These are phyloP conservation scores for Acrossocheilus fasciatus DNA, from an alignment of 2,797 vertebrate species.

Conservation along the genomic window DNA sequence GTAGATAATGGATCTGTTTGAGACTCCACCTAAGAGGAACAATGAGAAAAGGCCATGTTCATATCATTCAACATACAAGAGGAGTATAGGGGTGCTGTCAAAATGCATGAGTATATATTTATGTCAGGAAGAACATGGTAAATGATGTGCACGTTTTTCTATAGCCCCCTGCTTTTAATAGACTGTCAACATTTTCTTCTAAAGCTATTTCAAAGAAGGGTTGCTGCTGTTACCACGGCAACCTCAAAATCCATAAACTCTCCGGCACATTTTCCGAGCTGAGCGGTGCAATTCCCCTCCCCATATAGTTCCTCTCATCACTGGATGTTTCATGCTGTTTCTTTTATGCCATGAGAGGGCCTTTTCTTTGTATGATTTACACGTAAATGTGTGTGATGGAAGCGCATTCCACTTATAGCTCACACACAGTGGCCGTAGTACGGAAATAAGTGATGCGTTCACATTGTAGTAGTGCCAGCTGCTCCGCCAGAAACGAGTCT, in stretches of 20 bases:
- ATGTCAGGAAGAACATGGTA: conserved; percentile 33
- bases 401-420: conserved; percentile 24
- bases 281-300: conserved; percentile 49
- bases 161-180: conserved; percentile 56
- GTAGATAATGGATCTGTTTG: conserved; percentile 22
- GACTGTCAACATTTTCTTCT: conserved; percentile 55
- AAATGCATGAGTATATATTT: background rate
- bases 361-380: conserved; percentile 36
- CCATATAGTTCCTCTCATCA: conserved; percentile 35
- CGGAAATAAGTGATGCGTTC: background rate
- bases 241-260: conserved; percentile 65
- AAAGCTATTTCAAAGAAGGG: conserved; percentile 61
- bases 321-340: conserved; percentile 36
- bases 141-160: conserved; percentile 46
- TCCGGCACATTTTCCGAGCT: conserved; percentile 51
- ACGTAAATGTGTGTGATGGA: conserved; percentile 6
- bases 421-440: background rate
- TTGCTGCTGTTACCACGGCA: conserved; percentile 63
- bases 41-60: background rate
- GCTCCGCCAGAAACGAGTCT: background rate
- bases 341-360: conserved; percentile 26
- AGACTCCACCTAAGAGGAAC: conserved; percentile 17
- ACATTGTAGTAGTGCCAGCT: conserved; percentile 7
- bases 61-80: conserved; percentile 21
- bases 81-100: background rate